Percentiles rank a stretch among this genome's conserved stretches.
These are phyloP conservation scores for Tetragnatha versicolor DNA, from an alignment of 1,140 invertebrate species.

Conservation along the genomic window DNA sequence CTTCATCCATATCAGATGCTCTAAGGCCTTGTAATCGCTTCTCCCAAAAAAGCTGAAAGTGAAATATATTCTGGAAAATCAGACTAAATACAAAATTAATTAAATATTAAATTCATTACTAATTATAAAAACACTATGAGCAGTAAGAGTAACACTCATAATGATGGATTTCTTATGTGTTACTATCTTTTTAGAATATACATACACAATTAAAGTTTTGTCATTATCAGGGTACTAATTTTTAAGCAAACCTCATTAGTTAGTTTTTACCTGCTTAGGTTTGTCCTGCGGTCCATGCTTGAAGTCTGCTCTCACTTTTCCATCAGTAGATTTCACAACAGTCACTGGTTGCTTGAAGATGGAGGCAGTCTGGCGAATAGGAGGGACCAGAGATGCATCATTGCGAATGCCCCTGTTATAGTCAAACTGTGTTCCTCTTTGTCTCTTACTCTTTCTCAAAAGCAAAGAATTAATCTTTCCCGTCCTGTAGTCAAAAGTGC, in stretches of 20 bases:
- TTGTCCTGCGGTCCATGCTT: conserved; percentile 91
- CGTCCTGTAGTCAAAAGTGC: conserved; percentile 82
- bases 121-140: not conserved
- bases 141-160: not conserved
- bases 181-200: not conserved
- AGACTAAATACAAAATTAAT: conserved; percentile 62
- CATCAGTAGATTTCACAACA: conserved; percentile 80
- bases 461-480: conserved; percentile 76
- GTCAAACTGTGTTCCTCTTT: conserved; percentile 71
- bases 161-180: too few relatives aligned
- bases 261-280: conserved; percentile 85
- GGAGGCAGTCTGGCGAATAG: conserved; percentile 95
- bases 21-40: conserved; percentile 90
- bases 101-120: too few relatives aligned
- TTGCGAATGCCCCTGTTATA: conserved; percentile 81
- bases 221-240: too few relatives aligned
- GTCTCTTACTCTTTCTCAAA: conserved; percentile 72
- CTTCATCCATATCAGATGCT: conserved; percentile 80
- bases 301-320: conserved; percentile 75
- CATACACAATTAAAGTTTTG: not conserved
- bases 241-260: too few relatives aligned
- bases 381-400: conserved; percentile 89
- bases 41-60: conserved; percentile 91
- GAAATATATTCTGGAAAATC: conserved; percentile 66
- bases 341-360: conserved; percentile 99